phyloP scores from a whole-genome alignment of 2,888 invertebrate genomes.

The Orthosia cruda region DNA sequence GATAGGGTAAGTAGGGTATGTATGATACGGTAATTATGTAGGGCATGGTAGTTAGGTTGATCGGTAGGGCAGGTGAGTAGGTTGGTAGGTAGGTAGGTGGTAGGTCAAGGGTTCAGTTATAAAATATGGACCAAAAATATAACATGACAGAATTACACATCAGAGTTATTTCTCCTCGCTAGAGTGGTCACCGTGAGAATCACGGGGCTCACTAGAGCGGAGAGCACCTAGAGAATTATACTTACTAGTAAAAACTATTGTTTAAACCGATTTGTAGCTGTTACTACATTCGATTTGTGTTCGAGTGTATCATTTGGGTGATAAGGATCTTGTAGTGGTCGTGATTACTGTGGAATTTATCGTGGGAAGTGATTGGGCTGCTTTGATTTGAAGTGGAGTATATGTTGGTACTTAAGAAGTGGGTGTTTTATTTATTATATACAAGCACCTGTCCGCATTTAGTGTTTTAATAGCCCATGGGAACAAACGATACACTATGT shows the following conservation, averaged over 20 bases:
- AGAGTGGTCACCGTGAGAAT: constrained; percentile 65
- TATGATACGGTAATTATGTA: too few relatives aligned
- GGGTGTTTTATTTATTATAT: neutral
- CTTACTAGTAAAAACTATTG: constrained; percentile 50
- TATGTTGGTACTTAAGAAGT: neutral
- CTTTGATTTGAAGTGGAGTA: neutral
- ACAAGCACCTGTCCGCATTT: too few relatives aligned
- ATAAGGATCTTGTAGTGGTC: constrained; percentile 60
- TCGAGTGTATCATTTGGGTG: constrained; percentile 56
- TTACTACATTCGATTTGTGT: constrained; percentile 47
- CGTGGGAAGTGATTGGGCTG: constrained; percentile 51
- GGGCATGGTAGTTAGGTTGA: too few relatives aligned
- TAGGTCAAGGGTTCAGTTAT: too few relatives aligned
- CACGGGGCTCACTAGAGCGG: constrained; percentile 54
- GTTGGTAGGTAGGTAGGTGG: too few relatives aligned
- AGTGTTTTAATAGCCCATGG: too few relatives aligned
- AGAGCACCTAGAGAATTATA: constrained; percentile 45
- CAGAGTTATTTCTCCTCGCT: constrained; percentile 45
- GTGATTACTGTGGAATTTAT: constrained; percentile 42
- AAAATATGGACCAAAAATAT: constrained; percentile 21
- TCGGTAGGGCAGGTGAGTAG: too few relatives aligned
- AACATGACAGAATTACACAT: constrained; percentile 37
- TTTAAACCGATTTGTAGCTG: constrained; percentile 55
- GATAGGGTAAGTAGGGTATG: too few relatives aligned
- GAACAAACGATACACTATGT: too few relatives aligned